Base-by-base conservation (phyloP, 1,140 invertebrate genomes). In the Atta colombica region DNA sequence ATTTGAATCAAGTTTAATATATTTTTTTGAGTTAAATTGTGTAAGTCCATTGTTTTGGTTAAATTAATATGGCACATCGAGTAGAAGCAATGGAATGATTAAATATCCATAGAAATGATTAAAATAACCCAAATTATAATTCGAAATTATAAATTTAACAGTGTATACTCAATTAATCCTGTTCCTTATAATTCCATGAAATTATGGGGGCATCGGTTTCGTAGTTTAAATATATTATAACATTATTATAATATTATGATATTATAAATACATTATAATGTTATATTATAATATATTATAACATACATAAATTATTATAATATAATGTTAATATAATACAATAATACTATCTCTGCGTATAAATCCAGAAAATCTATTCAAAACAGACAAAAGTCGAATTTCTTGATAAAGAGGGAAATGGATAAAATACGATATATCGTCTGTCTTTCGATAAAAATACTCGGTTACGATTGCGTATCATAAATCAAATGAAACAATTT, bases 401-500 rank as follows among this genome's bases (percentile, higher is more conserved):
- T 28, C 28, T 14, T 14, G 31, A 58, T 71, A 28, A 51, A 60
- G 28, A 68, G 14, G 1, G 6, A 72, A 45, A 72, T 8, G 4
- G n/a, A 66, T 31, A 66, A 58, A 16, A 39, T 35, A 60, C 66
- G 28, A 82, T 71, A 45, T 31, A 71, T 71, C 39, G 16, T 53
- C 18, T 12, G 21, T 60, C 49, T 25, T 5, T 45, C 49, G 65
- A 39, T 58, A 16, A 71, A 81, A 69, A 45, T 58, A 25, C 25
- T n/a, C 78, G 53, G 18, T 66, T 51, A 65, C 60, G 28, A 66
- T 53, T 31, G 61, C 60, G 39, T 16, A 21, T 53, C 60, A 35
- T 78, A 78, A 66, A 78, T 78, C 61, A 78, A 78, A 53, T 28
- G 77, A 60, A 72, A 72, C 66, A 60, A 82, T 82, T 72, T 82